phyloP scores from a whole-genome alignment of 1,140 invertebrate genomes.

The Hypothenemus hampei region DNA sequence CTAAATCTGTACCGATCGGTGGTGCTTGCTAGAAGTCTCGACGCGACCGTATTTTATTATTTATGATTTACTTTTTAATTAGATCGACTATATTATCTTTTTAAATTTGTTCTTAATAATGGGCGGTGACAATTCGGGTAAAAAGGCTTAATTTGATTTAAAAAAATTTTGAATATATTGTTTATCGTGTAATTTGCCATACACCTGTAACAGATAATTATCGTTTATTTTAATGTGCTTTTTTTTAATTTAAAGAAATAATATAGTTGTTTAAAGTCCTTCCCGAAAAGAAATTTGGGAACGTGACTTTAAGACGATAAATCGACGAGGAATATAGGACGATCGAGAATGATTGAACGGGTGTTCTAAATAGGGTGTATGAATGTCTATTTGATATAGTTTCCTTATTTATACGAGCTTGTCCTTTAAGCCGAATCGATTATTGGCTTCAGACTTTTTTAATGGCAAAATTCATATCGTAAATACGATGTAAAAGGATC shows the following conservation, averaged over 20 bases:
- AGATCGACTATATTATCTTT: not conserved
- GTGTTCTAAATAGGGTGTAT: slow-evolving; percentile 20
- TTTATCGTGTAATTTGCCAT: not conserved
- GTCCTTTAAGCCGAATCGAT: slow-evolving; percentile 32
- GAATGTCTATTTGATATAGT: slow-evolving; percentile 27
- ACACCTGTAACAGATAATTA: not conserved
- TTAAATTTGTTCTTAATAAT: no score
- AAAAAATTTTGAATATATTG: not conserved
- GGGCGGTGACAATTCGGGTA: no score
- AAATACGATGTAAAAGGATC: no score
- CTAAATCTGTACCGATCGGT: not conserved
- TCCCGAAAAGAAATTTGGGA: not conserved
- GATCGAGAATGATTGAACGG: slow-evolving; percentile 34
- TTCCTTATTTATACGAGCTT: slow-evolving; percentile 40
- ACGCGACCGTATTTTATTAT: slow-evolving; percentile 20
- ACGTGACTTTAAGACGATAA: not conserved
- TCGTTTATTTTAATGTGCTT: not conserved
- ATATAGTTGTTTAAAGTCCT: no score
- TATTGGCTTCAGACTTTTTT: not conserved
- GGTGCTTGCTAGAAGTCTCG: slow-evolving; percentile 19
- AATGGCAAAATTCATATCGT: no score
- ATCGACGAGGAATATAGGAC: slow-evolving; percentile 39
- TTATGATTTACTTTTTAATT: slow-evolving; percentile 8
- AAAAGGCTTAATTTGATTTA: not conserved
- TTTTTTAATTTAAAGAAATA: no score